These are phyloP conservation scores for Ochropleura leucogaster DNA, from an alignment of 2,888 invertebrate genomes.

Conservation along the genomic window DNA sequence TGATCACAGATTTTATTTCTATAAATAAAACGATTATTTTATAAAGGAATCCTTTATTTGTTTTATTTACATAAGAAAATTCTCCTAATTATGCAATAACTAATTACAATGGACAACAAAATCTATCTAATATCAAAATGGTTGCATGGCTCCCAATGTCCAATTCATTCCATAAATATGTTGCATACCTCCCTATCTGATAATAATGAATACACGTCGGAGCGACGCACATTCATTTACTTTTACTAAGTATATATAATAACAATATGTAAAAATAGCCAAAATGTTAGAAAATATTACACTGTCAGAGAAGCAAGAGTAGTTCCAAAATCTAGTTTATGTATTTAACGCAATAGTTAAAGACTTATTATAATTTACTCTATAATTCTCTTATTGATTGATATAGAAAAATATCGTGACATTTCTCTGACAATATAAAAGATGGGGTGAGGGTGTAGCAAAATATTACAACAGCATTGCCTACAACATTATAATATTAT, in stretches of 20 bases:
- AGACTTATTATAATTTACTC: constrained; percentile 30
- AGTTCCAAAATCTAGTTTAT: constrained; percentile 32
- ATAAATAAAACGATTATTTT: constrained; percentile 74
- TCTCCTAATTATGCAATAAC: constrained; percentile 87
- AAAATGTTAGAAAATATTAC: constrained; percentile 51
- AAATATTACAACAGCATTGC: constrained; percentile 53
- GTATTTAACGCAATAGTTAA: constrained; percentile 18
- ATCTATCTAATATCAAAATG: constrained; percentile 87
- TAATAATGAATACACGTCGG: constrained; percentile 47
- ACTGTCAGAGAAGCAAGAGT: constrained; percentile 53
- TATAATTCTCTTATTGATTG: constrained; percentile 3
- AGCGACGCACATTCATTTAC: constrained; percentile 59
- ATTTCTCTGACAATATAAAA: constrained; percentile 57
- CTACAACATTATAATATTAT: constrained; percentile 39
- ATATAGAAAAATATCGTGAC: constrained; percentile 44
- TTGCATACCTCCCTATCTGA: constrained; percentile 60
- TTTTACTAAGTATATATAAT: constrained; percentile 48
- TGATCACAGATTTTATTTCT: constrained; percentile 58
- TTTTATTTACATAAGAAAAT: constrained; percentile 90
- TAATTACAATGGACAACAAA: constrained; percentile 89
- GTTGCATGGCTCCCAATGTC: constrained; percentile 76
- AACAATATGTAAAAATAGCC: constrained; percentile 52
- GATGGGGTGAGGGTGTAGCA: constrained; percentile 26
- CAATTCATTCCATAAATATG: constrained; percentile 59
- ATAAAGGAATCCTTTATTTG: constrained; percentile 88